Base-by-base conservation (phyloP, 2,888 invertebrate species). In the Pollenia angustigena region DNA sequence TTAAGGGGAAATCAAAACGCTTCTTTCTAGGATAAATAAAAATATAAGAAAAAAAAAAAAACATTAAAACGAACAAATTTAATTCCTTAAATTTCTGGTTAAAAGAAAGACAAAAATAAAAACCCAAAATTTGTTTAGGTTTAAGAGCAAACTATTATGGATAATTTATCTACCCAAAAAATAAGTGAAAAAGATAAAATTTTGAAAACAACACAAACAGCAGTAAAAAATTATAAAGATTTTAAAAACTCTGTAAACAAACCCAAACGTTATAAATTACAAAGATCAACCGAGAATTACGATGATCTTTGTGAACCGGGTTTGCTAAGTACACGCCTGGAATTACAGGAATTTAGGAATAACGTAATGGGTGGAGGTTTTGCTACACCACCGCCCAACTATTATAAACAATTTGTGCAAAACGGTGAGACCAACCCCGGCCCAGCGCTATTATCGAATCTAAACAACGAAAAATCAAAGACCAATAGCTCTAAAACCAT, bases 311-410 rank as follows among this genome's bases (percentile, higher is more conserved):
- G 48, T 64, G 81, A 78, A 32, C 32, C 32, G 58, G n/a, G 52
- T 56, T 62, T 71, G 6, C 40, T 74, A 46, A 46, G 32, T 2
- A 46, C n/a, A 2, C 88, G 75, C 66, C 85, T 40, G 71, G 87
- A 86, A 76, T 81, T 88, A 84, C 81, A 81, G 81, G 81, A 84
- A 85, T 86, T 85, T 85, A 87, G 88, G 42, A 16, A 48, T 18
- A 74, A 89, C 92, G 92, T 92, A 90, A 93, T 93, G 93, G 93
- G 92, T 90, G 92, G 92, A 89, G 91, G 92, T 89, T 92, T 92
- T 90, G 90, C 90, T 88, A 91, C 91, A 89, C 90, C 91, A 56
- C 90, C 91, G 88, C 87, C 90, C 87, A 88, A 87, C 48, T 74
- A 69, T 64, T 76, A 68, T 48, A 87, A 82, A 82, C 60, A 86